Percentiles rank a stretch among this genome's conserved stretches.
These are phyloP conservation scores for Leucophora obtusa DNA, from an alignment of 2,888 invertebrate species.

Conservation along the genomic window DNA sequence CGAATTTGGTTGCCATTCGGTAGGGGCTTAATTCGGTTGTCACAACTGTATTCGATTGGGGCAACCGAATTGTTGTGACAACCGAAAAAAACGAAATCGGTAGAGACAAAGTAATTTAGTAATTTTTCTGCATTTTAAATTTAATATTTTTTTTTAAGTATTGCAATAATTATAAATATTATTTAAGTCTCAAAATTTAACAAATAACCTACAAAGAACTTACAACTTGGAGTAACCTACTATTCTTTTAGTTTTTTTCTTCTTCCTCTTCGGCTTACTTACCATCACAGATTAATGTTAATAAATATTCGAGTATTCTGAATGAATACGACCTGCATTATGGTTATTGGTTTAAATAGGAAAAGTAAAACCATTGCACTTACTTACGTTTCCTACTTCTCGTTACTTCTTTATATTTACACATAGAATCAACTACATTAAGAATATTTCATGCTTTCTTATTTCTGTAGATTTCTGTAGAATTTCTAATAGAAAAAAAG, in stretches of 20 bases:
- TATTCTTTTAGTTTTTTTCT: background rate
- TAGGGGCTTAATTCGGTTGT: no score
- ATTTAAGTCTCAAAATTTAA: background rate
- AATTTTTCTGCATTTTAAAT: no score
- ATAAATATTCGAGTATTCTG: conserved; percentile 3
- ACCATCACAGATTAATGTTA: conserved; percentile 5
- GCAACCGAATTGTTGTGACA: no score
- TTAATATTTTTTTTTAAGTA: no score
- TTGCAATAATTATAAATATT: no score
- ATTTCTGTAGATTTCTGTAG: background rate
- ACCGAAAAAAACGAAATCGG: no score
- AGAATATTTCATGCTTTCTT: background rate
- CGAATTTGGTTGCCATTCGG: no score
- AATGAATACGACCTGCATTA: conserved; percentile 5
- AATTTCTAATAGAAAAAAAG: conserved; percentile 3
- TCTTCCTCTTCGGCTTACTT: background rate
- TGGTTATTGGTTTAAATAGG: background rate
- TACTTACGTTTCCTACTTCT: conserved; percentile 1
- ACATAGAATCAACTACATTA: background rate
- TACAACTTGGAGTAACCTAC: background rate
- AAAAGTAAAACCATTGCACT: background rate
- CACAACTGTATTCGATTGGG: no score
- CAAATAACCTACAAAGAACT: background rate
- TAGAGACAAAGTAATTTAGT: no score
- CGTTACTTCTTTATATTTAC: background rate